Evolutionary conservation across 2,888 invertebrate genomes (phyloP), one percentile per base, ranked within the genome.

Genomic region (Erebia palarica): DNA sequence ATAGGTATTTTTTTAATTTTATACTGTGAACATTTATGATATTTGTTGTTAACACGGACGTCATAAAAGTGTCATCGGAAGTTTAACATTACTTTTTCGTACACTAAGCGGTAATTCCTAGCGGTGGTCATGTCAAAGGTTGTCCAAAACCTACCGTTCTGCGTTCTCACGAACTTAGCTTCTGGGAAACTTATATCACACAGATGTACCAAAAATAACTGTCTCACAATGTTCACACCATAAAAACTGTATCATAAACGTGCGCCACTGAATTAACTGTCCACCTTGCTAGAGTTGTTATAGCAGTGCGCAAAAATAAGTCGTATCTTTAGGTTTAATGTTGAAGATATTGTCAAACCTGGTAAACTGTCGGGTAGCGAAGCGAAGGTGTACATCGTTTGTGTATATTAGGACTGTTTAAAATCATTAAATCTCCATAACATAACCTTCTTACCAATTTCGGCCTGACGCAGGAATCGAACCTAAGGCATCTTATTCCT

Each of bases 91-190:
- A 55, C 47, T 63, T 63, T 63, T 63, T 63, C 61, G 14, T 21
- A 63, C 61, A 21, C 51, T 80, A 84, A 81, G 77, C 80, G 78
- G 79, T 78, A 79, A 81, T 84, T 85, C 77, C 76, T 75, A 51
- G 51, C 78, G 76, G 77, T 78, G 76, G 77, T 78, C 77, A 80
- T 83, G 90, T 90, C 90, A 90, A 87, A 91, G 89, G 89, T 89
- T 82, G 75, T 73, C 69, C 73, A 77, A 79, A 76, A 78, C 70
- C 74, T 77, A 75, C 75, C 71, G 81, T 86, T 89, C 88, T 84
- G 75, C 71, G 81, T 86, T 89, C 89, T 86, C 89, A 89, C 79
- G 81, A 78, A 70, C 58, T 69, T 72, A 68, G 63, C 36, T 79
- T 79, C 78, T 69, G 53, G 76, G 78, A 77, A 78, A 74, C 13